Evolutionary conservation across 1,140 invertebrate genomes (phyloP), one percentile per base, ranked within the genome.

Genomic region (Penaeus vannamei): DNA sequence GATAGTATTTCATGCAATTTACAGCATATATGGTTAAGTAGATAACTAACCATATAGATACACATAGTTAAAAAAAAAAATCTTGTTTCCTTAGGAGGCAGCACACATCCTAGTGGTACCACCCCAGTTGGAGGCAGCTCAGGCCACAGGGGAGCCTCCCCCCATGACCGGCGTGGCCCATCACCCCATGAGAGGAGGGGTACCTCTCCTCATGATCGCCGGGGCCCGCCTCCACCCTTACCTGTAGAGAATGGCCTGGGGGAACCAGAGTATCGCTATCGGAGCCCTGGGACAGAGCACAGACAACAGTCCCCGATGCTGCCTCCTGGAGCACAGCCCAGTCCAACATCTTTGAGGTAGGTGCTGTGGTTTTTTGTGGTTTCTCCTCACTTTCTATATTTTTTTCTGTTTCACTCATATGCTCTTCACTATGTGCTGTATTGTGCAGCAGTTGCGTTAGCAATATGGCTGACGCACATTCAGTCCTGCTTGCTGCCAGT

Each of bases 221-320:
- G 90, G 19, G 77, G 79, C 61, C 90, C 87, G n/a, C 82, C 84
- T 62, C 77, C 79, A 8, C 86, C 77, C 62, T 29, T 91, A 32
- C 87, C 83, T 26, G 59, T 88, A 60, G 72, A 90, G 69, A 84
- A 91, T 86, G 87, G 87, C 26, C 46, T 88, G 46, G 76, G 87
- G 20, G 84, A 89, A 29, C 90, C 77, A 46, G 84, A 88, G 87
- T 86, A 88, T 77, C 80, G 90, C 32, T 90, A 85, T n/a, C 32
- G 90, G 60, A 81, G 86, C 29, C 79, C 83, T 60, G 81, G 90
- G 17, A 83, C 90, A 20, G 86, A 85, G n/a, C 90, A 91, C 79
- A 80, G 86, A 29, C 90, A 91, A 62, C 87, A 88, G 60, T 89
- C 90, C 20, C 87, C 90, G 29, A 91, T 91, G 90, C 66, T 91